Conservation (phyloP, 2,888 invertebrate species). For the Rhamphomyia laevipes region DNA sequence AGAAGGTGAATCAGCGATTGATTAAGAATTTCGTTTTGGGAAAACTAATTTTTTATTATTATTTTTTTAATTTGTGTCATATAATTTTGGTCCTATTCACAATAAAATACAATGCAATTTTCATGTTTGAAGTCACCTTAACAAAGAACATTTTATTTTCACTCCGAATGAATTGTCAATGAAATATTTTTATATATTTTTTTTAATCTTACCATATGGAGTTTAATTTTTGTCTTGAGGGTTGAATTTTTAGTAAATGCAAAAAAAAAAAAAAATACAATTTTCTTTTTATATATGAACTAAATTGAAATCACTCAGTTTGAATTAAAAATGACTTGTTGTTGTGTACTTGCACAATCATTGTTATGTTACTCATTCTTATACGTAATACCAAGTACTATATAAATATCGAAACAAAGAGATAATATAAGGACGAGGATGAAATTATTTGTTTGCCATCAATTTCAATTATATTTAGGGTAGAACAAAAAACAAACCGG, state of each 20-base stretch:
- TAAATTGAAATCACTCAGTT: constrained; percentile 37
- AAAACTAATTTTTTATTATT: no score
- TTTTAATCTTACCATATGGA: constrained; percentile 39
- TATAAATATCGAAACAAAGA: no score
- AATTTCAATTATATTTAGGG: no score
- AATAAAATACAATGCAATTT: neutral
- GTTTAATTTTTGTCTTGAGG: constrained; percentile 21
- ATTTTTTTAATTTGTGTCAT: constrained; percentile 7
- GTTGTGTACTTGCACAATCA: neutral
- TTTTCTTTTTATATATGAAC: neutral
- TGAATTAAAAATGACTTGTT: constrained; percentile 32
- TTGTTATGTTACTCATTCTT: no score
- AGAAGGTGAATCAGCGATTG: no score
- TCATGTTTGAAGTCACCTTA: constrained; percentile 18
- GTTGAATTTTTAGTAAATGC: constrained; percentile 2
- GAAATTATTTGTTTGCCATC: no score
- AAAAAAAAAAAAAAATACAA: neutral
- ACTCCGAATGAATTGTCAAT: constrained; percentile 1
- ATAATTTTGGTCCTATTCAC: constrained; percentile 10
- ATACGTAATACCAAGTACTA: no score
- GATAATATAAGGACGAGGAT: no score
- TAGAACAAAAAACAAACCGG: no score
- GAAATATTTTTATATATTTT: constrained; percentile 13
- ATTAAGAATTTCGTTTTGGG: no score
- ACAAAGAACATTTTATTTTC: constrained; percentile 11